Percentiles rank a stretch among this genome's conserved stretches.
phyloP scores from a whole-genome alignment of 2,113 vertebrate genomes.

The Chaetorhynchus papuensis region DNA sequence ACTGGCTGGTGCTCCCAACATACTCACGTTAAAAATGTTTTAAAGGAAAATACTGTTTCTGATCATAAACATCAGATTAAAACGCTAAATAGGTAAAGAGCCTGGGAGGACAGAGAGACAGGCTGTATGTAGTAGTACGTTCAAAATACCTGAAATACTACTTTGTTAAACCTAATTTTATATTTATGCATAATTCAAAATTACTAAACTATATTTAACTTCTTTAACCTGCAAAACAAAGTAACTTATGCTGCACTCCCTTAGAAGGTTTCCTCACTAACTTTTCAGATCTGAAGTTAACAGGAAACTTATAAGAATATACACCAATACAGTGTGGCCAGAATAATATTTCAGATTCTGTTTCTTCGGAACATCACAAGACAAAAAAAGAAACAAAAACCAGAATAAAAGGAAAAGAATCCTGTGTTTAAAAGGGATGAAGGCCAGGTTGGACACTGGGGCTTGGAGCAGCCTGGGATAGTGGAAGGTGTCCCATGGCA shows the following conservation, averaged over 20 bases:
- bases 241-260: neutral
- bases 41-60: neutral
- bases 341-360: neutral
- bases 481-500: neutral
- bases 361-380: neutral
- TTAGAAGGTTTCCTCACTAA: neutral
- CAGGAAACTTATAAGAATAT: neutral
- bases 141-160: neutral
- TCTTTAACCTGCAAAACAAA: neutral
- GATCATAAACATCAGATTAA: neutral
- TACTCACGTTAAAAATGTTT: neutral
- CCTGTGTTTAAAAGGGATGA: neutral
- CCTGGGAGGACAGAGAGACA: neutral
- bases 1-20: neutral
- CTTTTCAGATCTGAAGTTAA: neutral
- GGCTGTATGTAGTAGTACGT: neutral
- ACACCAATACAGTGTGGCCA: neutral
- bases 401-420: neutral
- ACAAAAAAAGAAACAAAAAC: neutral
- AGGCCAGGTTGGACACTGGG: neutral
- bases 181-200: neutral
- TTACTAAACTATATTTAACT: neutral
- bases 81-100: neutral
- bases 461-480: neutral
- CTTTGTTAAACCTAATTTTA: neutral